Evolutionary conservation across 64 coral and sea anemone species (phyloP), one percentile per base, ranked within the genome.

Genomic region (Montipora sp.): DNA sequence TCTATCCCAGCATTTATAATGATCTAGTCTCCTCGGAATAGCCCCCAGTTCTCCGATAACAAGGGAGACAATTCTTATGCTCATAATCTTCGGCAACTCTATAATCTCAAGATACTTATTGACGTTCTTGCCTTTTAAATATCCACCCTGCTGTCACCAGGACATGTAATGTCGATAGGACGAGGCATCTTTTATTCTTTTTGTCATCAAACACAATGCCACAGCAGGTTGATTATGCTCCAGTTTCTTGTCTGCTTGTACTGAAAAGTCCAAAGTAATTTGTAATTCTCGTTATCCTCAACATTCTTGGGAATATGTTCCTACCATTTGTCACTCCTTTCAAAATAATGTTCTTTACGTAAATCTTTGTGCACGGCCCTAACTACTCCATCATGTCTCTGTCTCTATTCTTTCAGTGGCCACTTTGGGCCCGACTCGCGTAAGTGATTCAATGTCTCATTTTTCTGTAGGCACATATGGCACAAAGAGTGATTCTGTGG

Each of bases 381-480:
- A 19, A 13, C 48, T 83, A 24, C 81, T 46, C 21, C 21, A 58
- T 63, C 21, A 46, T 0, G 53, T 66, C 0, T 63, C 53, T 63
- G 81, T 63, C 44, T 57, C 2, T 88, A 88, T 18, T 88, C 27
- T 48, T 75, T 88, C 36, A 75, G 85, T 51, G 85, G 67, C 44
- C 73, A 48, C 16, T 74, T 88, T 21, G 65, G 47, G 18, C 67
- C 73, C 27, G 73, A 14, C n/a, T 43, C 45, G 5, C 16, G 11
- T 11, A 83, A 14, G 80, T 74, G 85, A 74, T 47, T 88, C 6
- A 88, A 67, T 23, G 70, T 88, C 51, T 88, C 85, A 20, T 88
- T 69, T 49, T 60, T 74, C 9, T 74, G 44, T 19, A 27, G 16
- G 51, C 85, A 88, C 68, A 88, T 73, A 18, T 70, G 69, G 23